Conservation (phyloP, 2,797 vertebrate genomes). For the Morelia viridis region DNA sequence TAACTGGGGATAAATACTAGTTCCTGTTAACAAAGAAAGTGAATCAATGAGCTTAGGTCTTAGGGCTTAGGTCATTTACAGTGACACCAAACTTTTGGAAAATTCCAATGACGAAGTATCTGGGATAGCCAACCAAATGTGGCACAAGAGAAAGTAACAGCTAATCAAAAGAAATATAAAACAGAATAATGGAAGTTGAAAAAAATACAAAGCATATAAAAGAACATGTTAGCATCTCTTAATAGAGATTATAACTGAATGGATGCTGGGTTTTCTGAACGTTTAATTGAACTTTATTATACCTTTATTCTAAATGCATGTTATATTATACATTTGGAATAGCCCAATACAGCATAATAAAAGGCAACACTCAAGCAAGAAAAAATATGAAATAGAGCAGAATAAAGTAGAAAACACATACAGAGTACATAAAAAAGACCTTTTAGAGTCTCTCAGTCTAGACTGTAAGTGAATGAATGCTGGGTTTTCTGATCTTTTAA, state of each 20-base stretch:
- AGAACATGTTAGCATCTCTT: background rate
- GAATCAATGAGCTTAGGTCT: background rate
- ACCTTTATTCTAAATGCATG: no score
- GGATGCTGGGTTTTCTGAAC: background rate
- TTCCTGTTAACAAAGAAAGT: background rate
- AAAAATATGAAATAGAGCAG: background rate
- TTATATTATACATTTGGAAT: background rate
- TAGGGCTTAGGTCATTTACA: background rate
- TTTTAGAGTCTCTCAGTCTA: background rate
- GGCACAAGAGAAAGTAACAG: background rate
- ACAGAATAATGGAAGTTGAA: background rate
- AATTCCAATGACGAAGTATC: no score
- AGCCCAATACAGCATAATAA: background rate
- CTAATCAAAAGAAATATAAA: background rate
- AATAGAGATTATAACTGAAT: background rate
- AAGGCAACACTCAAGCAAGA: background rate
- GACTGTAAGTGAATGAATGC: background rate
- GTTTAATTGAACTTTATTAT: background rate
- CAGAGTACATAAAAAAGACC: background rate
- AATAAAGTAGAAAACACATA: no score
- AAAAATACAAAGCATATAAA: background rate
- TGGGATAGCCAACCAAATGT: background rate
- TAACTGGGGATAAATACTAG: background rate
- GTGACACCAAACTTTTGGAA: no score
- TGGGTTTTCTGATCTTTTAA: background rate